Percentiles rank a stretch among this genome's conserved stretches.
phyloP scores from a whole-genome alignment of 2,797 vertebrate genomes.

The Megalops cyprinoides region DNA sequence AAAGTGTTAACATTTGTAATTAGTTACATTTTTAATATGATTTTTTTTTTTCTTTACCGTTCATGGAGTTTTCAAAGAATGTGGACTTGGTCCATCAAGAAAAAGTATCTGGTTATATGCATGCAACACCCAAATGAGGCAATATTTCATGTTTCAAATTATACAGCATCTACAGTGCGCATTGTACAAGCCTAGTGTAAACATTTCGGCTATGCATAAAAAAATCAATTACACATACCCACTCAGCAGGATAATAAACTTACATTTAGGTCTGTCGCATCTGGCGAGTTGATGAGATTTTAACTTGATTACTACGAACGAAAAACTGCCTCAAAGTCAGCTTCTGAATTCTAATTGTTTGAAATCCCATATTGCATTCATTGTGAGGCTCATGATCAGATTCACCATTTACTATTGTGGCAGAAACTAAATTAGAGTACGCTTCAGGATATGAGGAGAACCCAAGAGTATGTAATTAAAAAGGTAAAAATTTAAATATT shows the following conservation, averaged over 20 bases:
- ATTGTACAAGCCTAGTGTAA: constrained; percentile 7
- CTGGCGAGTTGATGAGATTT: constrained; percentile 52
- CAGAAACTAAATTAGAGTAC: constrained; percentile 57
- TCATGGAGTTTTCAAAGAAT: no score
- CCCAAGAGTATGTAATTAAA: constrained; percentile 65
- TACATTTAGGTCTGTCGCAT: constrained; percentile 41
- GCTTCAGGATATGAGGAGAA: constrained; percentile 57
- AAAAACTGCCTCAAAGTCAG: constrained; percentile 38
- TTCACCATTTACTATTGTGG: constrained; percentile 58
- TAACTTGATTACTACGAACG: constrained; percentile 49
- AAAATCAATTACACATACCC: constrained; percentile 16
- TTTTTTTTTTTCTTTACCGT: no score
- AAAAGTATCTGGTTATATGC: not conserved
- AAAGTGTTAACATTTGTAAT: no score
- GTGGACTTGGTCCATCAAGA: no score
- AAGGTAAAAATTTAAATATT: constrained; percentile 63
- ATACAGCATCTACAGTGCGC: not conserved
- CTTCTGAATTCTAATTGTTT: constrained; percentile 44
- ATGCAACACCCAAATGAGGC: not conserved
- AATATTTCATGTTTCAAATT: not conserved
- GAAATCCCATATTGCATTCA: constrained; percentile 39
- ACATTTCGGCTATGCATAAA: not conserved
- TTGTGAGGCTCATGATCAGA: constrained; percentile 53
- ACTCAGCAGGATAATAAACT: constrained; percentile 25
- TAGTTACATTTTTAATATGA: no score